Conservation (phyloP, 2,888 invertebrate species). For the Neoascia interrupta region DNA sequence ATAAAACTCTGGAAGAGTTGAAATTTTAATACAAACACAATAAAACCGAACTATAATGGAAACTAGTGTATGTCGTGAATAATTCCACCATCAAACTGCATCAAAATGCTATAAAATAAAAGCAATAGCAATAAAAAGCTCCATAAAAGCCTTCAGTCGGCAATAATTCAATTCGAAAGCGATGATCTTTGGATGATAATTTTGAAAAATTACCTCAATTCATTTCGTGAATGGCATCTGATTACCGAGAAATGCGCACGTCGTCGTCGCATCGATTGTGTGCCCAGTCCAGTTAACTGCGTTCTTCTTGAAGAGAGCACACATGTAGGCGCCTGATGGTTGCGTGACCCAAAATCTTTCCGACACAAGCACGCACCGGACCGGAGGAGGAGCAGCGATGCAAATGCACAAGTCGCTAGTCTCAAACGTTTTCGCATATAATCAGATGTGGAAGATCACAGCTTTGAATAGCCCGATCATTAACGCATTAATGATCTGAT, state of each 20-base stretch:
- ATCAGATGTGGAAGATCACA: conserved; percentile 7
- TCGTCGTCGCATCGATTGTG: neutral
- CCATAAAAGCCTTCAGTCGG: conserved; percentile 1
- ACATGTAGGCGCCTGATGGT: conserved; percentile 40
- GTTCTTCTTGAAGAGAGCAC: no score
- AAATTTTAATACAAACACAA: no score
- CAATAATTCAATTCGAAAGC: neutral
- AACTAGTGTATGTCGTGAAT: no score
- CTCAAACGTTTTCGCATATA: neutral
- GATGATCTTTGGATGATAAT: no score
- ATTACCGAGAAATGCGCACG: neutral
- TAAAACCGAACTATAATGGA: no score
- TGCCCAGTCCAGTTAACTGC: no score
- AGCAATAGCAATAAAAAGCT: neutral
- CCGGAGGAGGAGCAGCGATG: conserved; percentile 11
- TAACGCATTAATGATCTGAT: conserved; percentile 42
- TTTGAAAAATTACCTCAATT: conserved; percentile 23
- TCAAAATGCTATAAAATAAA: conserved; percentile 17
- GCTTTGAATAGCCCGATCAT: conserved; percentile 33
- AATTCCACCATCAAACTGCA: no score
- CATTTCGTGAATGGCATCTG: neutral
- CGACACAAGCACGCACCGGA: neutral
- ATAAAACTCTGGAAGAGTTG: no score
- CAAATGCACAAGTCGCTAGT: neutral
- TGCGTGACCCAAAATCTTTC: conserved; percentile 26